Base-by-base conservation (phyloP, 2,888 invertebrate genomes). In the Pimpla rufipes region DNA sequence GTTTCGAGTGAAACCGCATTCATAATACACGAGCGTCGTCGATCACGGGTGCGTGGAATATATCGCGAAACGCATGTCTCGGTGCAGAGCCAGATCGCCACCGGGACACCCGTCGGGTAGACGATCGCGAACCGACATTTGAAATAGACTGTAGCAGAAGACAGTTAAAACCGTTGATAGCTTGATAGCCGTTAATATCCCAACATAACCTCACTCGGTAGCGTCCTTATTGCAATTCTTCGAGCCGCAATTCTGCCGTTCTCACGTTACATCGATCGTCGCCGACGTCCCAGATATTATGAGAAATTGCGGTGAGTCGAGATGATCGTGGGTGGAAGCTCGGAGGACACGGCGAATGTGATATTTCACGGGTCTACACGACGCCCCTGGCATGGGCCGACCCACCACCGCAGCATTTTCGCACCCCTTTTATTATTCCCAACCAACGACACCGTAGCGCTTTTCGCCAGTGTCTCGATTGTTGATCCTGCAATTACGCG, bases 201-300 rank as follows among this genome's bases (percentile, higher is more conserved):
- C 35, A 42, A 85, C 85, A 85, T 87, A 84, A 86, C 87, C 87
- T 81, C 77, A 78, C 73, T 59, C 76, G 83, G 87, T 88, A 90
- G 90, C 90, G 90, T 90, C 91, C 86, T 89, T 87, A 85, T 88
- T 90, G 86, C 85, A 85, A 79, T 84, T 59, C 62, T 68, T 76
- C 21, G 13, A 67, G 16, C 35, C 18, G 47, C 18, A 50, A 87
- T 82, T 85, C 57, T 82, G 85, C 84, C 79, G 85, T 87, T 88
- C 87, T 81, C 79, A 85, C 86, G 84, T 42, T 82, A 86, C 78
- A 77, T 62, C 66, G 74, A 75, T 64, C 52, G 75, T 59, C 71
- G 40, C 47, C 55, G 71, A 70, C 77, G 77, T 81, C 64, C 77
- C 68, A 81, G 80, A 79, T 89, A 88, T 88, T 90, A 90, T 89